Evolutionary conservation across 2,888 invertebrate genomes (phyloP).

Genomic region (Halictus ligatus): DNA sequence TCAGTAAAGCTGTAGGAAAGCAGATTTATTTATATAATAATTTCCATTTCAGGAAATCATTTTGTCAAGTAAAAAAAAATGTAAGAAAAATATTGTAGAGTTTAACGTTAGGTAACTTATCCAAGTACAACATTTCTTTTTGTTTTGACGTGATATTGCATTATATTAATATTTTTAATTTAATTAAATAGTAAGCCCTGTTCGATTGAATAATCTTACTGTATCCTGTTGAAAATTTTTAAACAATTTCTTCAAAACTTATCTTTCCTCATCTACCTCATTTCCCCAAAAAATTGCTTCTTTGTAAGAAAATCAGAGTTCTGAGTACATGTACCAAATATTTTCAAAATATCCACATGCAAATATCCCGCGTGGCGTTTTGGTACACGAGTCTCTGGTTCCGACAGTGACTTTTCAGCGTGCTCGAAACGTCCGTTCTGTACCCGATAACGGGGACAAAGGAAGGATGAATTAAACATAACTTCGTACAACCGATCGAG

Average conservation of each 20-base stretch:
- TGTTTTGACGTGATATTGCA: not conserved
- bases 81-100: no score
- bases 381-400: slow-evolving; percentile 23
- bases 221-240: not conserved
- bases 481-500: slow-evolving; percentile 47
- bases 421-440: slow-evolving; percentile 28
- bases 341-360: not conserved
- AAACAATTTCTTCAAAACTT: not conserved
- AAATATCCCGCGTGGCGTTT: slow-evolving; percentile 6
- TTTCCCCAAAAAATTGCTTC: not conserved
- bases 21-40: not conserved
- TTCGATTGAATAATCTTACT: no score
- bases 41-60: not conserved
- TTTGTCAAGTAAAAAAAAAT: no score
- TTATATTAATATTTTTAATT: not conserved
- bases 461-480: slow-evolving; percentile 57
- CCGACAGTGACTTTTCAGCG: slow-evolving; percentile 18
- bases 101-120: not conserved
- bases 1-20: no score
- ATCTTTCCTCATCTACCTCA: not conserved
- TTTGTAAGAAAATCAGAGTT: not conserved
- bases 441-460: slow-evolving; percentile 49
- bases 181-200: not conserved
- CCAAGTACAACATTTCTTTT: not conserved
- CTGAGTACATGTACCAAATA: not conserved